Evolutionary conservation across 2,888 invertebrate genomes (phyloP), one percentile per base, ranked within the genome.

Genomic region (Perizoma affinitatum): DNA sequence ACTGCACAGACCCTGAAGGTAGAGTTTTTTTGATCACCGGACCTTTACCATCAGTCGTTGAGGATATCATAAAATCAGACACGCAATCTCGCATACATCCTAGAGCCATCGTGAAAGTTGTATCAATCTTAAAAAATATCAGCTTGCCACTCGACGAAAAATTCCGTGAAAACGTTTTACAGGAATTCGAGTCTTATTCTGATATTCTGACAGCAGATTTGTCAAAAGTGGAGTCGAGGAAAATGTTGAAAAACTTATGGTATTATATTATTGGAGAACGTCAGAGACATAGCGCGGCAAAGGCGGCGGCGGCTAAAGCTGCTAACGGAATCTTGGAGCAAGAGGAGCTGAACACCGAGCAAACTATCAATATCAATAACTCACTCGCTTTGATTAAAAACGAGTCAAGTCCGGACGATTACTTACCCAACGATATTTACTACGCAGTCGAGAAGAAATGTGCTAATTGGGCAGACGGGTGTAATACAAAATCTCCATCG

Each of bases 381-480:
- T 7, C 7, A 7, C 40, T 22, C 22, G 22, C 22, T 22, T 4
- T 8, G 7, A 7, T 7, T 5, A 38, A 49, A 5, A 6, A 2
- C 38, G 4, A 5, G 9, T 45, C 57, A 7, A 41, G 10, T 10
- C 51, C 9, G 4, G 45, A 56, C 7, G 50, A 50, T 40, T 58
- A 48, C 40, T 5, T 69, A 6, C 67, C 66, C 1, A 69, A 64
- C 11, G 58, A 61, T 11, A 63, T 70, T 6, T 72, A 61, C 22
- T 72, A 70, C n/a, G 59, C 52, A 11, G 47, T 69, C 7, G 69
- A 70, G 38, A 64, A 66, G 44, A 68, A 58, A 42, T 70, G 69
- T 35, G 61, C 49, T 0, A 67, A 67, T 45, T 69, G 63, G 68
- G 53, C 56, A 5, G 63, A 67, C 22, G 50, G 48, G 7, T 70